These are phyloP conservation scores for Macrosteles quadrilineatus DNA, from an alignment of 1,140 invertebrate species.

Conservation along the genomic window DNA sequence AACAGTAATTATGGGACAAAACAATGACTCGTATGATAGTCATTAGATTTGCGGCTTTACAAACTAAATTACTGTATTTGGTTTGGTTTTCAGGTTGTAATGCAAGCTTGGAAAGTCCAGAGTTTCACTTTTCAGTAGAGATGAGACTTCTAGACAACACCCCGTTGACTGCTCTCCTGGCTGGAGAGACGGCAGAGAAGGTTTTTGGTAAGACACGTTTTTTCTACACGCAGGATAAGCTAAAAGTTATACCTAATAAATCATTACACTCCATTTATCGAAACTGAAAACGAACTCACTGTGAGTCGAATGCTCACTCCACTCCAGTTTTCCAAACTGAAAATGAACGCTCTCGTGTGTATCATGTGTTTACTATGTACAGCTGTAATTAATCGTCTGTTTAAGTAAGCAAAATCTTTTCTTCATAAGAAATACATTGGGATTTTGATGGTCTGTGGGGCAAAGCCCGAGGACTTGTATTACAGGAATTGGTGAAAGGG, in stretches of 20 bases:
- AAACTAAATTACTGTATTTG: too few species aligned
- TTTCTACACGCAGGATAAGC: neutral
- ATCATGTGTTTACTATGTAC: neutral
- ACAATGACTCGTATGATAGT: too few species aligned
- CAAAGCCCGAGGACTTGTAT: too few species aligned
- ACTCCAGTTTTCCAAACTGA: neutral
- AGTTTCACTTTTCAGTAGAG: neutral
- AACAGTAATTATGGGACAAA: too few species aligned
- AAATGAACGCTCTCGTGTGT: neutral
- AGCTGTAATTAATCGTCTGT: too few species aligned
- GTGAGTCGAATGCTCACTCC: neutral
- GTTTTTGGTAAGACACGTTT: neutral
- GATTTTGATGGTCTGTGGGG: too few species aligned
- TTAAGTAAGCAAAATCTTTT: too few species aligned
- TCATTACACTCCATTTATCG: neutral
- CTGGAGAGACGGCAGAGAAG: neutral
- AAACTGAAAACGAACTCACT: too few species aligned
- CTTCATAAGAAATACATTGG: too few species aligned
- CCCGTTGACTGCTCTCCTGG: neutral
- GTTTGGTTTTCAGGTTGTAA: slow-evolving; percentile 12
- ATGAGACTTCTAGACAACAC: neutral
- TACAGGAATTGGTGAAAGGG: too few species aligned
- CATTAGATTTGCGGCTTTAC: neutral
- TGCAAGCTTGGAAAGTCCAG: neutral
- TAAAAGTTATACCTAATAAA: neutral